Conservation (phyloP, 2,797 vertebrate genomes). For the Gymnocypris eckloni region DNA sequence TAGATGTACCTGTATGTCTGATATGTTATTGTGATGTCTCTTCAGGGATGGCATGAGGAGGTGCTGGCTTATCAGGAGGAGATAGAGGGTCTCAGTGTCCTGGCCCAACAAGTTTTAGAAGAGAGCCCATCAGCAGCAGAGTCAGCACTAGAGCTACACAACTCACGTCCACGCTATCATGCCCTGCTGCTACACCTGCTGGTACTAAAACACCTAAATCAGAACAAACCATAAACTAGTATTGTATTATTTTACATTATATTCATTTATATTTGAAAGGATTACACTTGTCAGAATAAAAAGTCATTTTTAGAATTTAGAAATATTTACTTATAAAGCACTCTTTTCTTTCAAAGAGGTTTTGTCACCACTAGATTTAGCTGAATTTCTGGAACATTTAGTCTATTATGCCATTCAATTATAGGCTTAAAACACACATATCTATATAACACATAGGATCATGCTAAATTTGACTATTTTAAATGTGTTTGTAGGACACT, state of each 20-base stretch:
- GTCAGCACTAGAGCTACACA: constrained; percentile 88
- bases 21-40: constrained; percentile 19
- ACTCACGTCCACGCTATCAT: constrained; percentile 91
- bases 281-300: neutral
- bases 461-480: neutral
- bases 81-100: constrained; percentile 87
- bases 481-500: constrained; percentile 81
- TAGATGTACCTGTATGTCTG: neutral
- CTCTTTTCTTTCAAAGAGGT: neutral
- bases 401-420: neutral
- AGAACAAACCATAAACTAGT: neutral
- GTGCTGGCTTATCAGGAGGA: constrained; percentile 86
- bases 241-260: neutral
- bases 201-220: constrained; percentile 74
- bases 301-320: neutral
- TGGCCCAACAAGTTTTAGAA: constrained; percentile 92
- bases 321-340: neutral
- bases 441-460: neutral
- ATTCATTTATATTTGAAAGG: neutral
- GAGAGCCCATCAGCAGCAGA: constrained; percentile 85
- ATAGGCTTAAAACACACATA: neutral
- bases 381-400: neutral
- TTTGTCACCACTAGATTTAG: too few relatives aligned
- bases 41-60: constrained; percentile 88
- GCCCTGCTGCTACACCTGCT: constrained; percentile 87